Evolutionary conservation across 92 coral and sea anemone genomes (phyloP).

Genomic region (Heliopora coerulea): DNA sequence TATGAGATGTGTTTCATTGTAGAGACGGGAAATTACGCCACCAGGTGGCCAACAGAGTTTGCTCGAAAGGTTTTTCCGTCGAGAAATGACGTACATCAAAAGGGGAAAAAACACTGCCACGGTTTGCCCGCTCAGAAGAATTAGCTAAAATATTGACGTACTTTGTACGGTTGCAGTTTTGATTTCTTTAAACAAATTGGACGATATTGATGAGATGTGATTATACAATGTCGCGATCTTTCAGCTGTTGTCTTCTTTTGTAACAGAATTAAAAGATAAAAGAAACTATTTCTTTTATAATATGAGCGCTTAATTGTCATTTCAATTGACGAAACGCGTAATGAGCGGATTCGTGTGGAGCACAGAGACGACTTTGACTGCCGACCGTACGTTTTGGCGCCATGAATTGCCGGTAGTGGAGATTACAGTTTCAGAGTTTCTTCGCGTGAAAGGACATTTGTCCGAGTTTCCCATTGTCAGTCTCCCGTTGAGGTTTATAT

Average conservation of each 20-base stretch:
- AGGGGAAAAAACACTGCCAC: no score
- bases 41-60: background rate
- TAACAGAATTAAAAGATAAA: conserved; percentile 34
- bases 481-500: conserved; percentile 1
- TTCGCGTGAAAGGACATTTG: background rate
- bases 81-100: no score
- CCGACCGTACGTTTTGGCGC: background rate
- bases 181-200: conserved; percentile 39
- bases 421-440: background rate
- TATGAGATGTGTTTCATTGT: background rate
- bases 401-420: background rate
- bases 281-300: conserved; percentile 28
- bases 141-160: background rate
- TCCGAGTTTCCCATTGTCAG: conserved; percentile 1
- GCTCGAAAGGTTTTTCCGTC: background rate
- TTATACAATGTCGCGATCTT: conserved; percentile 28
- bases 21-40: background rate
- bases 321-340: conserved; percentile 18
- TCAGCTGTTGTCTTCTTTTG: conserved; percentile 40
- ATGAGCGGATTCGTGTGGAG: conserved; percentile 3
- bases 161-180: background rate
- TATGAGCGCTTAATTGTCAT: conserved; percentile 34
- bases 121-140: background rate
- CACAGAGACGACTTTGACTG: background rate
- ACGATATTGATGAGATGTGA: conserved; percentile 24